Conservation (phyloP, 92 coral and sea anemone genomes). For the Blastomussa wellsi region DNA sequence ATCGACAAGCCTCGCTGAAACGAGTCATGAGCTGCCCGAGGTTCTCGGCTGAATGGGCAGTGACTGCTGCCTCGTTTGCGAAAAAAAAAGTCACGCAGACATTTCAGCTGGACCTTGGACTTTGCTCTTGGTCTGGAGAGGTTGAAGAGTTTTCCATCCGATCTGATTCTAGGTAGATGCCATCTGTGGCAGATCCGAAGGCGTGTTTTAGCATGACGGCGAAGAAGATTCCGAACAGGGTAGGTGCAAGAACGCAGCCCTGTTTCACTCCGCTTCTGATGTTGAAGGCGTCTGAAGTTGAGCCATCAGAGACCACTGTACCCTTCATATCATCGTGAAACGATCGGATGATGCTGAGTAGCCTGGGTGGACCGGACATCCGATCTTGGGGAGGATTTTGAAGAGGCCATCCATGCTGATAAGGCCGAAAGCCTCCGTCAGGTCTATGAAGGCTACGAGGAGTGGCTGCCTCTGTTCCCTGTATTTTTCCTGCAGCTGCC, state of each 20-base stretch:
- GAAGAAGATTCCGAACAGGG: too few species aligned
- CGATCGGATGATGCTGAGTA: too few species aligned
- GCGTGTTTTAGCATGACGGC: constrained; percentile 29
- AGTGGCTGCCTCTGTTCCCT: constrained; percentile 38
- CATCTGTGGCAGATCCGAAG: constrained; percentile 21
- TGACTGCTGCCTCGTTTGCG: constrained; percentile 30
- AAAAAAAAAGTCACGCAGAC: constrained; percentile 19
- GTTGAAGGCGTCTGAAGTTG: too few species aligned
- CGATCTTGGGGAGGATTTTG: too few species aligned
- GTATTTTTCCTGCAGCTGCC: constrained; percentile 57
- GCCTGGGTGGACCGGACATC: too few species aligned
- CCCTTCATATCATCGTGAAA: too few species aligned
- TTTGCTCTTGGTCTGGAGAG: not conserved
- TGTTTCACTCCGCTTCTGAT: not conserved
- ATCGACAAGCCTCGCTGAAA: constrained; percentile 13
- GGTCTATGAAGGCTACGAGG: constrained; percentile 46
- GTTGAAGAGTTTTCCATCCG: constrained; percentile 44
- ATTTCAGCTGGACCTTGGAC: constrained; percentile 1
- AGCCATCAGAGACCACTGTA: too few species aligned
- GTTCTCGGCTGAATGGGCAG: constrained; percentile 5
- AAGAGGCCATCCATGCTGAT: constrained; percentile 2
- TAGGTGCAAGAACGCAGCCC: constrained; percentile 5
- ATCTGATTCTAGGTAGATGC: constrained; percentile 35
- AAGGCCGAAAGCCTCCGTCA: constrained; percentile 51
- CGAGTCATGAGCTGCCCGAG: constrained; percentile 17